Conservation (phyloP, 2,113 vertebrate genomes). For the Diadophis punctatus region DNA sequence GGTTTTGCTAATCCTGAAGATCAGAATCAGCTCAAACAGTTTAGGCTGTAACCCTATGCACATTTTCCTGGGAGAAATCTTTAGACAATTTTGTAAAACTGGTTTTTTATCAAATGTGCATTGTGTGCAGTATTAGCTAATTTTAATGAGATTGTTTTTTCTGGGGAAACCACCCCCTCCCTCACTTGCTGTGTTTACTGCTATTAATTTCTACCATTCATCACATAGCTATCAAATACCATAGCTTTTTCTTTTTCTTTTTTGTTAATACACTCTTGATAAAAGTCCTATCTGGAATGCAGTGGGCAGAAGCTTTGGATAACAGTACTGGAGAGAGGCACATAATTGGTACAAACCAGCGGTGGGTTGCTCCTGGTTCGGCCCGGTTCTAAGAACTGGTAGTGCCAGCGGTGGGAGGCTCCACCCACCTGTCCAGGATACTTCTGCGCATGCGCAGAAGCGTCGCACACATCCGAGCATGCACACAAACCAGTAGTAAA, state of each 20-base stretch:
- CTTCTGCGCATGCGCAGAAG: too few relatives aligned
- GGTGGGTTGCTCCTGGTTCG: too few relatives aligned
- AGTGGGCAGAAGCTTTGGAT: not conserved
- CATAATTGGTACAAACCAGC: too few relatives aligned
- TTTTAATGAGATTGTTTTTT: not conserved
- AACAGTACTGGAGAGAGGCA: not conserved
- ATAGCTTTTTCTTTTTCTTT: not conserved
- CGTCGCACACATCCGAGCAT: too few relatives aligned
- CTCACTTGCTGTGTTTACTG: not conserved
- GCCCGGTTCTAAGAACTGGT: too few relatives aligned
- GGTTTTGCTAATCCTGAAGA: not conserved
- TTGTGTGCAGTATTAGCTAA: not conserved
- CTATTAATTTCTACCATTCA: not conserved
- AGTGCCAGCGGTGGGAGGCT: too few relatives aligned
- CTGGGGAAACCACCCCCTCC: too few relatives aligned
- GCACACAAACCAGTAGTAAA: too few relatives aligned
- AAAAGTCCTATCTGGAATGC: not conserved
- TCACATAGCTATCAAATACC: not conserved
- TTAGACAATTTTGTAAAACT: not conserved
- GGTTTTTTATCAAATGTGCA: not conserved
- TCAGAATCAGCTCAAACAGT: not conserved
- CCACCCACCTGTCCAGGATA: too few relatives aligned
- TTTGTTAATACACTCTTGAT: not conserved
- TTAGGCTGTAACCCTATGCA: not conserved
- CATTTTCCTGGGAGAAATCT: not conserved